phyloP scores from a whole-genome alignment of 2,113 vertebrate species.

The Pseudorectes ferrugineus region DNA sequence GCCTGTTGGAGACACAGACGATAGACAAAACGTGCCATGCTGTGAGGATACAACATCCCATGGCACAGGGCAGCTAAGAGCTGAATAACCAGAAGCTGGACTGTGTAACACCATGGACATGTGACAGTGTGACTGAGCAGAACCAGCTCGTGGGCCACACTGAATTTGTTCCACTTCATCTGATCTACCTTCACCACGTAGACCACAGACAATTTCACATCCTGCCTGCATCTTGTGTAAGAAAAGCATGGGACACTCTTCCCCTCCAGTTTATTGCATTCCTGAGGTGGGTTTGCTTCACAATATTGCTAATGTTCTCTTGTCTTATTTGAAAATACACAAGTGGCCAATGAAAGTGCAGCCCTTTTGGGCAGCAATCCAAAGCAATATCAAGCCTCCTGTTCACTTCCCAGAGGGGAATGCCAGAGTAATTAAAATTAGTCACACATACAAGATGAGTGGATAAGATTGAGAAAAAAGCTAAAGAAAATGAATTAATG shows the following conservation, averaged over 20 bases:
- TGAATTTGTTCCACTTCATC: background rate
- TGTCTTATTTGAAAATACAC: background rate
- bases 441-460: slow-evolving; percentile 11
- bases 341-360: background rate
- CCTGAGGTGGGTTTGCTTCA: background rate
- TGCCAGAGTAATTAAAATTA: slow-evolving; percentile 41
- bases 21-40: background rate
- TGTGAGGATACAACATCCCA: background rate
- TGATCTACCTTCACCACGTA: fast-evolving
- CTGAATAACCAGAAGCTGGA: background rate
- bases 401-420: background rate
- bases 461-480: background rate
- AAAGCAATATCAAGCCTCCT: slow-evolving; percentile 4
- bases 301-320: background rate
- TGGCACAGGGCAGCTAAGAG: background rate
- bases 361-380: slow-evolving; percentile 29
- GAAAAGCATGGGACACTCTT: background rate
- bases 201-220: background rate
- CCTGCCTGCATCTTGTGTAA: background rate
- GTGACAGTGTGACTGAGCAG: background rate
- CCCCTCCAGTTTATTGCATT: background rate
- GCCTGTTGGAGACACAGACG: background rate
- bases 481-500: slow-evolving; percentile 2
- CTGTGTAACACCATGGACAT: background rate
- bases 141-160: background rate